phyloP scores from a whole-genome alignment of 2,888 invertebrate species.

The Drosophila suboccidentalis region DNA sequence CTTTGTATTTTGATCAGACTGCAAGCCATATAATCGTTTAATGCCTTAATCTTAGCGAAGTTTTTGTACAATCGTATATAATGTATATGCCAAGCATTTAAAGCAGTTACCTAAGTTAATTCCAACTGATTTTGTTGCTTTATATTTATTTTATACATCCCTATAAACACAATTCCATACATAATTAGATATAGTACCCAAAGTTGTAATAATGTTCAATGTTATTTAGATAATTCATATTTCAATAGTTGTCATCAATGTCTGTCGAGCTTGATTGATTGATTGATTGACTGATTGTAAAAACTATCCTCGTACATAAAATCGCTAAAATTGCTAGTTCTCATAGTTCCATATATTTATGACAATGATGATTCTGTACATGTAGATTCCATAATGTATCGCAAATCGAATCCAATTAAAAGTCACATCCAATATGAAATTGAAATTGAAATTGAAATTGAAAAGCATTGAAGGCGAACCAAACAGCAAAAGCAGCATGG shows the following conservation, averaged over 20 bases:
- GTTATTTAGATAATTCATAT: constrained; percentile 22
- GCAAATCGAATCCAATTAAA: constrained; percentile 33
- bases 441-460: constrained; percentile 17
- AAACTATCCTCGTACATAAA: constrained; percentile 12
- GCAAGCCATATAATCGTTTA: constrained; percentile 28
- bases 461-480: constrained; percentile 39
- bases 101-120: constrained; percentile 41
- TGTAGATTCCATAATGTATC: constrained; percentile 44
- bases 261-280: constrained; percentile 28
- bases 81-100: constrained; percentile 40
- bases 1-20: constrained; percentile 20
- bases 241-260: constrained; percentile 36
- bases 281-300: constrained; percentile 29
- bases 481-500: constrained; percentile 75
- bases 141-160: constrained; percentile 15
- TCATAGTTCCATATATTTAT: constrained; percentile 24
- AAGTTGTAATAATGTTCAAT: constrained; percentile 29
- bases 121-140: constrained; percentile 34
- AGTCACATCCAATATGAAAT: constrained; percentile 19
- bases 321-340: constrained; percentile 39
- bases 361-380: constrained; percentile 29
- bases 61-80: constrained; percentile 40
- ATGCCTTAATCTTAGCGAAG: constrained; percentile 40
- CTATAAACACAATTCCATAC: constrained; percentile 22
- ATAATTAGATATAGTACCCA: constrained; percentile 11